Evolutionary conservation across 2,113 vertebrate genomes (phyloP), one percentile per base, ranked within the genome.

Genomic region (Pygoscelis adeliae): DNA sequence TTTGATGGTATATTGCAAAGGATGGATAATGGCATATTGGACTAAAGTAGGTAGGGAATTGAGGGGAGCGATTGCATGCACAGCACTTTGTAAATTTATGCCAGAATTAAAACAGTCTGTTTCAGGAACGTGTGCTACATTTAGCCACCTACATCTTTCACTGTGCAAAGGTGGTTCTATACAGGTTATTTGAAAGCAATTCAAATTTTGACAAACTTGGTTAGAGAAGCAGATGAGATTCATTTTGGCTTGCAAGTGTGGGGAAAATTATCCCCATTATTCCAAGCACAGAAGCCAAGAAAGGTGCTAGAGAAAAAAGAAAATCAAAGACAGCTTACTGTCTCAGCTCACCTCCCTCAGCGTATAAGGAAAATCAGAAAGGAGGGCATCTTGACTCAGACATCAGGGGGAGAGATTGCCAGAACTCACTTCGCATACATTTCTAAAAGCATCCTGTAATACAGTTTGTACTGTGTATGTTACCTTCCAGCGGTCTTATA

Each of bases 111-210:
- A 93, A 2, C 78, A 95, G 83, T 29, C 87, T 91, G 46, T 53
- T 93, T 96, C 67, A 83, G 82, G 63, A 93, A 58, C 6, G 16
- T 79, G 81, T 86, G 87, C 94, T 85, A 55, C 91, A 53, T 91
- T 82, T 95, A 72, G 38, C 81, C 89, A 94, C 89, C 87, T 87
- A 80, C 94, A 63, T 95, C 59, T 93, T 88, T 91, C 71, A 55
- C 83, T 90, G 82, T 63, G 70, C 91, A 95, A 96, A 92, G 78
- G 89, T 96, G 62, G 62, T 63, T 92, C 86, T 80, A 0, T 50
- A 13, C 84, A 95, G 91, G 91, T 95, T 96, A 80, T 85, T 83
- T 91, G 93, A 92, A 93, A 95, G 87, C 62, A 83, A 30, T 92
- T 92, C 88, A 77, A 55, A n/a, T 89, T 96, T 92, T 90, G 80